Evolutionary conservation across 2,113 vertebrate genomes (phyloP).

Genomic region (Bostrychus sinensis): DNA sequence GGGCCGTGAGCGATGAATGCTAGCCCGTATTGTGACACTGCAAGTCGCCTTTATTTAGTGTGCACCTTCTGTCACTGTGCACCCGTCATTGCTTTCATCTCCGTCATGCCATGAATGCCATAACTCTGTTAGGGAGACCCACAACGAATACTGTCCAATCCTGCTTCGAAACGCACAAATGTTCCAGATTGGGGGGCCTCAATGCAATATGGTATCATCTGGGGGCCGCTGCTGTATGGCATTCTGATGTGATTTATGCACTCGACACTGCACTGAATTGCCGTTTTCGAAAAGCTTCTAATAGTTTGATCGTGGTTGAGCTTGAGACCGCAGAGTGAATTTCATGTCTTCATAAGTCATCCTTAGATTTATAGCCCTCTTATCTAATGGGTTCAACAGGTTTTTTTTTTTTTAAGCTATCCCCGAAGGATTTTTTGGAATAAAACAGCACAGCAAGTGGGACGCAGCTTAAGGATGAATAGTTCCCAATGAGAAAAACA

Average conservation of each 20-base stretch:
- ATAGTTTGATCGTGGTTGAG: conserved; percentile 10
- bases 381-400: conserved; percentile 11
- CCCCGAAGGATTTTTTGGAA: conserved; percentile 15
- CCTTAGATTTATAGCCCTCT: conserved; percentile 13
- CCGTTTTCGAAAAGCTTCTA: conserved; percentile 15
- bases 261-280: conserved; percentile 10
- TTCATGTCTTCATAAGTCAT: conserved; percentile 31
- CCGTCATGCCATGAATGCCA: conserved; percentile 43
- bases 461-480: conserved; percentile 16
- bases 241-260: conserved; percentile 44
- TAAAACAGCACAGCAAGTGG: conserved; percentile 39
- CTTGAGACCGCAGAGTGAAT: conserved; percentile 3
- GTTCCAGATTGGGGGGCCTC: neutral
- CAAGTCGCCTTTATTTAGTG: conserved; percentile 61
- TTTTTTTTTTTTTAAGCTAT: neutral
- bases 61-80: conserved; percentile 46
- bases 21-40: conserved; percentile 51
- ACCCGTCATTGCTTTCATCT: conserved; percentile 49
- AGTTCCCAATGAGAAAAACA: conserved; percentile 32
- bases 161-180: conserved; percentile 2
- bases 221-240: conserved; percentile 7
- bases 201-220: conserved; percentile 13
- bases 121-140: conserved; percentile 30
- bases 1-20: conserved; percentile 67
- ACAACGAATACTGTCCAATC: conserved; percentile 30